These are phyloP conservation scores for Phrixothrix hirtus DNA, from an alignment of 2,888 invertebrate genomes.

Conservation along the genomic window DNA sequence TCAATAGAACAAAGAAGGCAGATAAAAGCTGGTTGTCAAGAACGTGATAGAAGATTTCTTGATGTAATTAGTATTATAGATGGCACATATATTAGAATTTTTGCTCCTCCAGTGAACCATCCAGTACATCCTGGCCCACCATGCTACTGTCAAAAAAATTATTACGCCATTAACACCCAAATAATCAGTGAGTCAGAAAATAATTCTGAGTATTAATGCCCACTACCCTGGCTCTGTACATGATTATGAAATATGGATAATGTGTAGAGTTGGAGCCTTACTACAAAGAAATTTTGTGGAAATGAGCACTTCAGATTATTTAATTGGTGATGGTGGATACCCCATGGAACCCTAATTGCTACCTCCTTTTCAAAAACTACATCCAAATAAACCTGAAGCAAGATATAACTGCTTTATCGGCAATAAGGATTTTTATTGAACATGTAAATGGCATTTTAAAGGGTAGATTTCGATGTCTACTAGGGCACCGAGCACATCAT, in stretches of 20 bases:
- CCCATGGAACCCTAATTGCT: background rate
- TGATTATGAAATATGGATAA: background rate
- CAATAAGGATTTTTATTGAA: background rate
- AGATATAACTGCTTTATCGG: background rate
- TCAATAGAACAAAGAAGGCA: too few relatives aligned
- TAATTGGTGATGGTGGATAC: background rate
- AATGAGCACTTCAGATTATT: background rate
- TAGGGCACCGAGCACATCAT: background rate
- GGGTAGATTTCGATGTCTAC: background rate
- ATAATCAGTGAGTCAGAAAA: too few relatives aligned
- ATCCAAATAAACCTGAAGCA: background rate
- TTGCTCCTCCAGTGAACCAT: too few relatives aligned
- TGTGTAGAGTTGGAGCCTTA: background rate
- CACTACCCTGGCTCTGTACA: background rate
- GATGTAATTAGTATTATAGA: too few relatives aligned
- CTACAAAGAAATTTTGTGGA: background rate
- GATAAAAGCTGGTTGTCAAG: too few relatives aligned
- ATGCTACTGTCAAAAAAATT: too few relatives aligned
- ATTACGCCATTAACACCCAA: too few relatives aligned
- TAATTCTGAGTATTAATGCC: too few relatives aligned
- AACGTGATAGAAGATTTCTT: too few relatives aligned
- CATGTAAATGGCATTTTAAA: background rate
- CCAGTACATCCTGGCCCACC: too few relatives aligned
- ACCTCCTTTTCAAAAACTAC: background rate
- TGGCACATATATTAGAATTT: too few relatives aligned